Conservation (phyloP, 2,888 invertebrate species). For the Acronicta alni region DNA sequence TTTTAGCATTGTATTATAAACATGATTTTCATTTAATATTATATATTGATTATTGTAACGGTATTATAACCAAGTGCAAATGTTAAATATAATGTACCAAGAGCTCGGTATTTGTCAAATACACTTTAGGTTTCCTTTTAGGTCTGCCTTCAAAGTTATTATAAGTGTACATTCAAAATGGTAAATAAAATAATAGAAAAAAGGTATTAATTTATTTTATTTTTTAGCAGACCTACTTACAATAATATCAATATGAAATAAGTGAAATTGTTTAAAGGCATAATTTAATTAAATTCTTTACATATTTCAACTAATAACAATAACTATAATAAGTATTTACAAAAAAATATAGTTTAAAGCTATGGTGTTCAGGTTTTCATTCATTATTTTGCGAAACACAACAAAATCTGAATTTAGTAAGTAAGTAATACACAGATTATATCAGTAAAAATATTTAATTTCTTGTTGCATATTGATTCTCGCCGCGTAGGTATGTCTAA, state of each 20-base stretch:
- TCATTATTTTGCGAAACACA: no score
- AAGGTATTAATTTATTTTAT: slow-evolving; percentile 43
- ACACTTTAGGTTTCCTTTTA: slow-evolving; percentile 53
- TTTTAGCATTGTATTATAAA: slow-evolving; percentile 56
- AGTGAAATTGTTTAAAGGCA: slow-evolving; percentile 2
- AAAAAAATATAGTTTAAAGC: no score
- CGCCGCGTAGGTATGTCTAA: no score
- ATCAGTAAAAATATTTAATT: no score
- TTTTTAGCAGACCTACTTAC: slow-evolving; percentile 22
- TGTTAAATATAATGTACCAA: slow-evolving; percentile 42
- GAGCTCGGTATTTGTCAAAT: slow-evolving; percentile 51
- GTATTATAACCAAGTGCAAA: slow-evolving; percentile 55
- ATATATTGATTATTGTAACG: slow-evolving; percentile 28
- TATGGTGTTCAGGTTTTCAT: no score
- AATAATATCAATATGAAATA: slow-evolving; percentile 7
- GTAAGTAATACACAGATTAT: no score
- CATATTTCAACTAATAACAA: no score
- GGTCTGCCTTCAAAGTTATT: slow-evolving; percentile 68
- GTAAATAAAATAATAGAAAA: slow-evolving; percentile 62
- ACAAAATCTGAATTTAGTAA: no score
- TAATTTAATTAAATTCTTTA: neutral
- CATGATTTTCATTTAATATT: slow-evolving; percentile 57
- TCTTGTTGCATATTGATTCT: no score
- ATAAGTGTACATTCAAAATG: slow-evolving; percentile 72
- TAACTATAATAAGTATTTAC: no score